These are phyloP conservation scores for Melanophora roralis DNA, from an alignment of 2,888 invertebrate genomes.

Conservation along the genomic window DNA sequence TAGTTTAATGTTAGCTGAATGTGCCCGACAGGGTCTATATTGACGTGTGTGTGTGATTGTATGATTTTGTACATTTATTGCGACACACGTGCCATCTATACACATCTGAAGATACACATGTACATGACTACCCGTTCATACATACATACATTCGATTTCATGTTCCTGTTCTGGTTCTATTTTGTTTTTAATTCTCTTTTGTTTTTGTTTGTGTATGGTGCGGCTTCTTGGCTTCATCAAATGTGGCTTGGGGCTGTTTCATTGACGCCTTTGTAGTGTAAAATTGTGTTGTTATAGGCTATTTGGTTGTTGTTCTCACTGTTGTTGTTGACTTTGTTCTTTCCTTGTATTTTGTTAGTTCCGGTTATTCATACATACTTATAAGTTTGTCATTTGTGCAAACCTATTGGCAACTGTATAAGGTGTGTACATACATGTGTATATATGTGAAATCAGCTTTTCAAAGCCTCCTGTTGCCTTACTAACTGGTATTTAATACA, in stretches of 20 bases:
- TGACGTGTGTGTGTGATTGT: neutral
- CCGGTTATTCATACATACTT: neutral
- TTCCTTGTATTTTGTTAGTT: neutral
- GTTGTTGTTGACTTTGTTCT: neutral
- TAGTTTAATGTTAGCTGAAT: too few species aligned
- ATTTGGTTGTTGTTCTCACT: constrained; percentile 25
- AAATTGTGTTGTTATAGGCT: constrained; percentile 47
- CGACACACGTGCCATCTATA: constrained; percentile 18
- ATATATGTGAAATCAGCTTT: too few species aligned
- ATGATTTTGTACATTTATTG: neutral
- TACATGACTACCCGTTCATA: neutral
- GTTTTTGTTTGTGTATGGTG: constrained; percentile 37
- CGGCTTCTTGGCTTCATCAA: constrained; percentile 50
- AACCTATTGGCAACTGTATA: too few species aligned
- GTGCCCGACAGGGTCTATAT: too few species aligned
- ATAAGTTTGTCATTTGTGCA: too few species aligned
- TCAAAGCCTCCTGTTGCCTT: too few species aligned
- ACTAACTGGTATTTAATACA: too few species aligned
- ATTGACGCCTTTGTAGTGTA: constrained; percentile 54
- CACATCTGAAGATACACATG: neutral
- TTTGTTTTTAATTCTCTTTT: constrained; percentile 26
- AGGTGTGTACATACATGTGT: too few species aligned
- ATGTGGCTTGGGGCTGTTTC: constrained; percentile 49
- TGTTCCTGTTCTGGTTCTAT: neutral
- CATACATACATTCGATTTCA: neutral